These are phyloP conservation scores for Sarcophaga caerulescens DNA, from an alignment of 2,888 invertebrate species.

Conservation along the genomic window DNA sequence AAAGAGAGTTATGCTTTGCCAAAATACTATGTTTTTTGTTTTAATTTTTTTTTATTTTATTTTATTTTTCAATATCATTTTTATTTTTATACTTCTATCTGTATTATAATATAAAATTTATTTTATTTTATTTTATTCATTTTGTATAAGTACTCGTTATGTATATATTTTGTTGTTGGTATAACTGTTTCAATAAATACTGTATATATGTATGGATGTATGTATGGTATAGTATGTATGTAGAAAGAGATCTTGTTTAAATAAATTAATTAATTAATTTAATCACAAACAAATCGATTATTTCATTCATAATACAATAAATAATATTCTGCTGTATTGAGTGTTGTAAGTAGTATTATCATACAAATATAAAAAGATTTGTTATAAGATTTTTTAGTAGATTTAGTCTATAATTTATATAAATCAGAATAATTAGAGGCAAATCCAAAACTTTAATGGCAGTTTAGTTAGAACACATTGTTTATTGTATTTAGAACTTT, in stretches of 20 bases:
- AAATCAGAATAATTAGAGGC: slow-evolving; percentile 44
- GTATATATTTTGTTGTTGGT: not conserved
- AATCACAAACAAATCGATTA: not conserved
- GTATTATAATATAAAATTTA: slow-evolving; percentile 53
- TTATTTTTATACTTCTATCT: slow-evolving; percentile 48
- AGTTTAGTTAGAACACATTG: not conserved
- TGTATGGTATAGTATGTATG: slow-evolving; percentile 23
- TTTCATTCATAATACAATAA: not conserved
- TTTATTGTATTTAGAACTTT: not conserved
- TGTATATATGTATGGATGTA: slow-evolving; percentile 40
- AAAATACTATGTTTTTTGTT: slow-evolving; percentile 65
- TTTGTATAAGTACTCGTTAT: slow-evolving; percentile 7
- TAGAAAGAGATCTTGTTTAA: not conserved
- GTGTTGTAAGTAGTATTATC: not conserved
- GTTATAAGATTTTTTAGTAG: slow-evolving; percentile 17
- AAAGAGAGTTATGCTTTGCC: slow-evolving; percentile 67
- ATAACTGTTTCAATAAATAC: slow-evolving; percentile 18
- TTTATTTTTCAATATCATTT: slow-evolving; percentile 45
- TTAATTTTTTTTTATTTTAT: slow-evolving; percentile 43
- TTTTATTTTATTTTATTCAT: slow-evolving; percentile 45
- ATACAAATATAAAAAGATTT: not conserved
- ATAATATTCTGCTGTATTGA: not conserved
- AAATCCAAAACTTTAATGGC: slow-evolving; percentile 38
- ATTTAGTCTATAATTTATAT: slow-evolving; percentile 51
- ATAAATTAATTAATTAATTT: not conserved